A percentile compares a stretch with the other conserved stretches of the same genome.
These are phyloP conservation scores for Hippoglossus hippoglossus DNA, from an alignment of 2,797 vertebrate genomes.

Conservation along the genomic window DNA sequence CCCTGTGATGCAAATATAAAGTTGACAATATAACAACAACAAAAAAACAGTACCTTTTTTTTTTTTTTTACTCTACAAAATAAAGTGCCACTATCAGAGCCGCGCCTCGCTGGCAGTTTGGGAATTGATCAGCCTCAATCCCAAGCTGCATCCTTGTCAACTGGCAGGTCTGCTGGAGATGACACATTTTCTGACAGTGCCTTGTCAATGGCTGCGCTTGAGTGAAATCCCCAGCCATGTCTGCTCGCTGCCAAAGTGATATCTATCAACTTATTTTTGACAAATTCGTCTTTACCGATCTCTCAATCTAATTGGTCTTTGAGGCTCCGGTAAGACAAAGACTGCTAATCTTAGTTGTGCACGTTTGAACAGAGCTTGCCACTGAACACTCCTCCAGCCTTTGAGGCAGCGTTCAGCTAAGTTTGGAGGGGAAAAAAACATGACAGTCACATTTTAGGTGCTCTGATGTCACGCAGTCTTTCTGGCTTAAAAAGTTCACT, in stretches of 20 bases:
- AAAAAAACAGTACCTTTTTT: constrained; percentile 45
- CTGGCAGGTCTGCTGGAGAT: constrained; percentile 78
- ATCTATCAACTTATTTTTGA: constrained; percentile 79
- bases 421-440: constrained; percentile 73
- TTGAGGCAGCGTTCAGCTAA: constrained; percentile 68
- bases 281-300: constrained; percentile 75
- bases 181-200: constrained; percentile 78
- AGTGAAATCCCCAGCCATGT: constrained; percentile 78
- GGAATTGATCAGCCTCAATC: constrained; percentile 81
- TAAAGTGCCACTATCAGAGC: constrained; percentile 71
- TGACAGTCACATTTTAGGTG: constrained; percentile 84
- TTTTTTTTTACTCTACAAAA: constrained; percentile 56
- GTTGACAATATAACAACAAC: constrained; percentile 62
- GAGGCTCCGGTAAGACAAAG: constrained; percentile 78
- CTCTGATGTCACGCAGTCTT: constrained; percentile 81
- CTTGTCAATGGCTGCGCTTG: constrained; percentile 74
- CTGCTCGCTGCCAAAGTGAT: constrained; percentile 67
- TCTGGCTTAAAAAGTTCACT: constrained; percentile 82
- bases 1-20: constrained; percentile 61
- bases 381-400: constrained; percentile 68
- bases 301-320: constrained; percentile 81
- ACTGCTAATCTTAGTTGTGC: constrained; percentile 68
- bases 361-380: constrained; percentile 61
- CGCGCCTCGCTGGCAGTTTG: constrained; percentile 72
- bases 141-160: constrained; percentile 74